Conservation (phyloP, 2,797 vertebrate genomes). For the Cryptoblepharus egeriae region DNA sequence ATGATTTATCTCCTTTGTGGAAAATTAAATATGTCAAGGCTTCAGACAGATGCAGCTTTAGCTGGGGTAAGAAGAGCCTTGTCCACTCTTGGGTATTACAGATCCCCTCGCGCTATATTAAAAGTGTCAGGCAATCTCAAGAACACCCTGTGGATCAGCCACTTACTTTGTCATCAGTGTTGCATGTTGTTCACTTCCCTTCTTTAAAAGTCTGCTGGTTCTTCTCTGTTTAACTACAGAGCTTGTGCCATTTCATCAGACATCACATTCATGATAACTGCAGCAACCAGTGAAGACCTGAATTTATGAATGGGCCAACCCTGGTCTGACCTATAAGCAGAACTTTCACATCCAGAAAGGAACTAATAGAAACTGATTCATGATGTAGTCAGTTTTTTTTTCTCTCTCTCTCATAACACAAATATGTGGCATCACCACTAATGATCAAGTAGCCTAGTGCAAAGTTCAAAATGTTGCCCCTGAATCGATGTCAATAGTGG, state of each 20-base stretch:
- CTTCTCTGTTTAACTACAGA: neutral
- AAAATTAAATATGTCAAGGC: constrained; percentile 52
- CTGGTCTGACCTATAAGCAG: neutral
- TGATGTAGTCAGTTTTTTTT: neutral
- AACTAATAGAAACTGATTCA: neutral
- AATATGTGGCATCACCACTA: neutral
- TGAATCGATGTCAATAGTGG: no score
- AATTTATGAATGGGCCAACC: neutral
- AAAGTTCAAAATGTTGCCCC: no score
- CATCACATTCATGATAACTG: neutral
- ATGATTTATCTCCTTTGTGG: constrained; percentile 50
- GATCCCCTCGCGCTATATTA: constrained; percentile 18
- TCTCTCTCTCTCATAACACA: neutral
- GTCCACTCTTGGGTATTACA: constrained; percentile 36
- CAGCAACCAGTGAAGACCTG: neutral
- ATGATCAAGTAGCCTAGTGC: no score
- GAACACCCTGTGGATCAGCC: constrained; percentile 34
- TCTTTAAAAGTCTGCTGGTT: accelerated
- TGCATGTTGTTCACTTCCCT: constrained; percentile 26
- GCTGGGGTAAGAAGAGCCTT: constrained; percentile 44
- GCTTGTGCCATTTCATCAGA: neutral
- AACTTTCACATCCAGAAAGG: neutral
- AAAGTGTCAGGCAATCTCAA: constrained; percentile 42
- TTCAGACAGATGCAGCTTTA: constrained; percentile 44
- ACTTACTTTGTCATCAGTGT: constrained; percentile 18